phyloP scores from a whole-genome alignment of 2,888 invertebrate species.

The Leptinotarsa juncta region DNA sequence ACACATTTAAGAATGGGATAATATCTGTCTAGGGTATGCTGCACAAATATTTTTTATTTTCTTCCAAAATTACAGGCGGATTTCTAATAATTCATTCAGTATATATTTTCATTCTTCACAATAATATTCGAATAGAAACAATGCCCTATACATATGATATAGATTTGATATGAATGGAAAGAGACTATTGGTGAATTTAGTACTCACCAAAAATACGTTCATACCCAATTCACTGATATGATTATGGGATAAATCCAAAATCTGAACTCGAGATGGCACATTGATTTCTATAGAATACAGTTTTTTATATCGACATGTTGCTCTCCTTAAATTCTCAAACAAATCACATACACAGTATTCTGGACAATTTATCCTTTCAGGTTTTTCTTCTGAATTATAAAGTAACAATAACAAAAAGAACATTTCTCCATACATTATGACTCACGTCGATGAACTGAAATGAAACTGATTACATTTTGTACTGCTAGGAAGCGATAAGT shows the following conservation, averaged over 20 bases:
- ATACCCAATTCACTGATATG: conserved; percentile 73
- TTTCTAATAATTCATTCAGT: too few relatives aligned
- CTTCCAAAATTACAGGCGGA: too few relatives aligned
- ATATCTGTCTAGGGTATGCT: too few relatives aligned
- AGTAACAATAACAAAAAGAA: conserved; percentile 35
- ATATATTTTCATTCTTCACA: too few relatives aligned
- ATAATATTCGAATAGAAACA: too few relatives aligned
- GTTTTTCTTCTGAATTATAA: conserved; percentile 34
- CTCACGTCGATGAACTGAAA: not conserved
- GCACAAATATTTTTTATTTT: too few relatives aligned
- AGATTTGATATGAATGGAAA: too few relatives aligned
- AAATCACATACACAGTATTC: conserved; percentile 70
- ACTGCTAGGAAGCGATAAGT: too few relatives aligned
- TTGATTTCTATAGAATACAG: conserved; percentile 72
- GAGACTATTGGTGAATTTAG: too few relatives aligned
- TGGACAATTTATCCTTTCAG: conserved; percentile 64
- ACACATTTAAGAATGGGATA: too few relatives aligned
- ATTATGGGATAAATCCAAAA: conserved; percentile 73
- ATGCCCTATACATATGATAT: too few relatives aligned
- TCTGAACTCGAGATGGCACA: conserved; percentile 70
- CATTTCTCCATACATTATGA: conserved; percentile 15
- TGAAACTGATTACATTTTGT: too few relatives aligned
- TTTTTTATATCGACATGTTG: conserved; percentile 70
- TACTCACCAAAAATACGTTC: conserved; percentile 71
- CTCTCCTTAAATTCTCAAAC: conserved; percentile 67